phyloP scores from a whole-genome alignment of 37 sponge, comb jelly and placozoan species.

The Aplysina aerophoba region DNA sequence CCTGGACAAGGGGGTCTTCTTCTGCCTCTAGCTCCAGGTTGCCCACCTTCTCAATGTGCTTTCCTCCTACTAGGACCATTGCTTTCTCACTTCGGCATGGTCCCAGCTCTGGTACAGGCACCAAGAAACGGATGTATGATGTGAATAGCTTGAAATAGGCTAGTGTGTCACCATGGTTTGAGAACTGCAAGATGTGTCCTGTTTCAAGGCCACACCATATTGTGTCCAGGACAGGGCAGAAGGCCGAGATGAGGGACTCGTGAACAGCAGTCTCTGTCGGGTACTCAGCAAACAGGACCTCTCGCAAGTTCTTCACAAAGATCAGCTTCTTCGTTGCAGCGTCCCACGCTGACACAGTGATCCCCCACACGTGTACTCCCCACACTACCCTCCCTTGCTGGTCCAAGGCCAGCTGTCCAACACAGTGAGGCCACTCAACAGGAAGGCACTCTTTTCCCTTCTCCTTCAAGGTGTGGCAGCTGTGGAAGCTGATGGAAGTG shows the following conservation, averaged over 20 bases:
- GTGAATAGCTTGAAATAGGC: slow-evolving; percentile 6
- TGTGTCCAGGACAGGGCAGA: slow-evolving; percentile 16
- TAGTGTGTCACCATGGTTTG: background rate
- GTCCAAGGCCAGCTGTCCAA: slow-evolving; percentile 13
- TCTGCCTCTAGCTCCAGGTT: slow-evolving; percentile 3
- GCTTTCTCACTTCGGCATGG: slow-evolving; percentile 11
- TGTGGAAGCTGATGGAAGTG: background rate
- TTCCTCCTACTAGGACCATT: background rate
- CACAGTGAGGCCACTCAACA: background rate
- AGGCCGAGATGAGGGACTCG: slow-evolving; percentile 7
- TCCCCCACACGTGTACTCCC: slow-evolving; percentile 3
- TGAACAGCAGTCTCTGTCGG: background rate
- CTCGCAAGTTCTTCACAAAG: background rate
- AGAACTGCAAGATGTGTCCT: slow-evolving; percentile 27
- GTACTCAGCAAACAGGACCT: background rate
- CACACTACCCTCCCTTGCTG: background rate
- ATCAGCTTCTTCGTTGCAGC: background rate
- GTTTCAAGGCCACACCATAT: slow-evolving; percentile 14
- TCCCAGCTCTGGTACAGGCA: slow-evolving; percentile 1
- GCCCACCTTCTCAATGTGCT: background rate
- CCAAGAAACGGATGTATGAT: slow-evolving; percentile 1
- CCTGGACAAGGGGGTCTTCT: too few species aligned
- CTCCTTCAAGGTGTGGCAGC: background rate
- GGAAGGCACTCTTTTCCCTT: background rate
- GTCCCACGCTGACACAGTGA: background rate